Percentiles rank a stretch among this genome's conserved stretches.
phyloP scores from a whole-genome alignment of 2,113 vertebrate species.

The Vireo altiloquus region DNA sequence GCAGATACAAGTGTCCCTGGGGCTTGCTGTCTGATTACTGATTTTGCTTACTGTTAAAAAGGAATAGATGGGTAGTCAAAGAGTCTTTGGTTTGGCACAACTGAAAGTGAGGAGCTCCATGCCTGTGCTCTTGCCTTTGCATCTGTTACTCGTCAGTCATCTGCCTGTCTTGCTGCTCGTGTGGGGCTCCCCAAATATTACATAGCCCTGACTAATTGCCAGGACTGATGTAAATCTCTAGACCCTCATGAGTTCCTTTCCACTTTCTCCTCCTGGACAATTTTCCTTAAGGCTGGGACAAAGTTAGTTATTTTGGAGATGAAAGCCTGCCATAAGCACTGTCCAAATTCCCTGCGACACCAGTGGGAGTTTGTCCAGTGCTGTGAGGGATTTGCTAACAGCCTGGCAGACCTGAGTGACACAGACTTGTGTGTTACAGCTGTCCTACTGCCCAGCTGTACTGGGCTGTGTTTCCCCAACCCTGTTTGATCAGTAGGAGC shows the following conservation, averaged over 20 bases:
- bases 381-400: not conserved
- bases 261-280: not conserved
- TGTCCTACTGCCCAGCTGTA: not conserved
- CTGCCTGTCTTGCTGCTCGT: not conserved
- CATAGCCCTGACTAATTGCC: not conserved
- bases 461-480: not conserved
- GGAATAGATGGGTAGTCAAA: not conserved
- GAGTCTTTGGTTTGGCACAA: not conserved
- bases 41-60: not conserved
- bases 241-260: not conserved
- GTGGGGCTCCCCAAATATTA: not conserved
- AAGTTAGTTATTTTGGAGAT: not conserved
- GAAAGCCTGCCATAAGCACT: not conserved
- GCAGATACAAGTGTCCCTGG: not conserved
- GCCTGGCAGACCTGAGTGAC: not conserved
- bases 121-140: not conserved
- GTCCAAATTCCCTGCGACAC: not conserved
- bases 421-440: not conserved
- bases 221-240: not conserved
- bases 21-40: not conserved
- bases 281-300: not conserved
- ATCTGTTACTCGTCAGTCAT: not conserved
- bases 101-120: rapidly evolving
- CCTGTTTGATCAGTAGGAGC: not conserved
- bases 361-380: not conserved